Conservation (phyloP, 2,113 vertebrate genomes). For the Hirundichthys speculiger region DNA sequence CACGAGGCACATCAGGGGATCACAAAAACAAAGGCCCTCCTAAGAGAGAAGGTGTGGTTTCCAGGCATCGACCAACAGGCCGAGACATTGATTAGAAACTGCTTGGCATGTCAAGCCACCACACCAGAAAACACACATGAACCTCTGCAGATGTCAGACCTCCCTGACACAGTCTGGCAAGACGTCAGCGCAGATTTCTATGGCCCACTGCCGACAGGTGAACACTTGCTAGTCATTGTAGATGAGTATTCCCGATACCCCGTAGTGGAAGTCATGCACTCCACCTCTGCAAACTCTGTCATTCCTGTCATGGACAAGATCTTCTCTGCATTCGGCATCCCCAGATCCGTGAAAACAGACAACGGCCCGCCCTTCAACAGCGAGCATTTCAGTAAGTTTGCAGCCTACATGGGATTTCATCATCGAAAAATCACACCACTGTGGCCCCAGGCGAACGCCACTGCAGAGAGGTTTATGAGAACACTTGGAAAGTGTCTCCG, state of each 20-base stretch:
- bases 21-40: constrained; percentile 22
- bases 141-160: too few relatives aligned
- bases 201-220: constrained; percentile 19
- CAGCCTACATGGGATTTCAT: constrained; percentile 18
- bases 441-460: constrained; percentile 21
- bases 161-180: constrained; percentile 18
- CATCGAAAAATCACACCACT: constrained; percentile 8
- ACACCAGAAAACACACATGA: too few relatives aligned
- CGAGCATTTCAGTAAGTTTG: constrained; percentile 25
- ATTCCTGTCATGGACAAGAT: constrained; percentile 22
- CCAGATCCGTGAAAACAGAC: constrained; percentile 22
- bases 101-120: too few relatives aligned
- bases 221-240: constrained; percentile 26
- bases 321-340: constrained; percentile 36
- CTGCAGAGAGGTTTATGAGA: background rate
- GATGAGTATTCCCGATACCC: constrained; percentile 39
- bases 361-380: constrained; percentile 36
- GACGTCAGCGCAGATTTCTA: constrained; percentile 32
- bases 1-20: constrained; percentile 47
- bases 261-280: constrained; percentile 7
- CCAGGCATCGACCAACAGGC: background rate
- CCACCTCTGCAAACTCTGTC: constrained; percentile 14
- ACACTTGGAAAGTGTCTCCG: background rate
- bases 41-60: background rate
- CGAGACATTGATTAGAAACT: too few relatives aligned